Evolutionary conservation across 2,113 vertebrate genomes (phyloP), one percentile per base, ranked within the genome.

Genomic region (Zosterops lateralis): DNA sequence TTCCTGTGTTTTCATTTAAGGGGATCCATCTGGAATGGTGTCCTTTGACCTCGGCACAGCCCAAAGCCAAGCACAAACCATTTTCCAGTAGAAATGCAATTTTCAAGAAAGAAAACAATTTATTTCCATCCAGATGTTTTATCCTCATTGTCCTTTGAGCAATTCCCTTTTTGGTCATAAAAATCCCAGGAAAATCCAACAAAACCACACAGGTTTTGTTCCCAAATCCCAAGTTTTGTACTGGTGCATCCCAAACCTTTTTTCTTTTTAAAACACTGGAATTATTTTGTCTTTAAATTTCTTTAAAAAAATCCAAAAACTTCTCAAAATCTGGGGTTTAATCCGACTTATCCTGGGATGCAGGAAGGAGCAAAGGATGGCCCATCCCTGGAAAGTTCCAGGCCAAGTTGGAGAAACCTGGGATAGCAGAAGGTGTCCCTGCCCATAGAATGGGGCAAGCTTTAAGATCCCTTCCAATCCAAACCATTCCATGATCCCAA

Each of bases 1-100:
- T 44, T 48, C 40, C 72, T 3, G 17, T 28, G 54, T 32, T 77
- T 93, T 84, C 77, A 87, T 40, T 96, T 96, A 87, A 92, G 45
- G 80, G 68, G 47, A 90, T 82, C 28, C 64, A 68, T 60, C 64
- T 86, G 84, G 54, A 45, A 77, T 38, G 64, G 73, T 18, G 84
- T 36, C 64, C 22, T 38, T 21, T 38, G 38, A 77, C 73, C 54
- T 38, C 6, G 0, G 45, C 72, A 44, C 3, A 0, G 72, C 36
- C 62, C 1, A 1, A 51, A 62, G 72, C 36, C 72, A 76, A 51
- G 45, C 26, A 53, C 45, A 53, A 40, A 32, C 62, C 32, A 6
- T 45, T 76, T 53, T 44, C 73, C 73, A 77, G 28, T 28, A 61
- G 29, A 86, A 86, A 61, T 45, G 14, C 14, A 77, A 70, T 77